Conservation (phyloP, 2,797 vertebrate genomes). For the Steatocranus sp. region DNA sequence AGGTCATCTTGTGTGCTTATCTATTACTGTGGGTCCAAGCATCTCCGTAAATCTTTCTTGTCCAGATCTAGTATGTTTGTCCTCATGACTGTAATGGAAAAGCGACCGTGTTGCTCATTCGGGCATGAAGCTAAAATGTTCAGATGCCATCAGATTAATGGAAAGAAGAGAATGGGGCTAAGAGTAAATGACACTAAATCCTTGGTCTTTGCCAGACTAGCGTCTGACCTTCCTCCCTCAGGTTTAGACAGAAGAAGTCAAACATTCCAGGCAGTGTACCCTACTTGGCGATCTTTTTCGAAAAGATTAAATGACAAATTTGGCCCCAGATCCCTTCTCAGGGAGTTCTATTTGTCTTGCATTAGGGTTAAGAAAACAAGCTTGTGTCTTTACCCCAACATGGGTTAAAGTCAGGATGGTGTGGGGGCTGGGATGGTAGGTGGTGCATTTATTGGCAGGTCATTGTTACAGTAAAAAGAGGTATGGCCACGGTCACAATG, state of each 20-base stretch:
- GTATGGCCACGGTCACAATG: conserved; percentile 39
- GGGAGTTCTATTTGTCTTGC: conserved; percentile 62
- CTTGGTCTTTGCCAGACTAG: conserved; percentile 59
- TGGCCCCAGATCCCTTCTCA: conserved; percentile 47
- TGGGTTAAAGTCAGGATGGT: conserved; percentile 22
- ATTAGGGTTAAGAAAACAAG: conserved; percentile 68
- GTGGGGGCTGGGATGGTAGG: neutral
- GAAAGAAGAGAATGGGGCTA: neutral
- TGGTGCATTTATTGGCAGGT: conserved; percentile 31
- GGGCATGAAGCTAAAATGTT: neutral
- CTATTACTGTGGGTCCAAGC: neutral
- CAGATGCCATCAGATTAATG: neutral
- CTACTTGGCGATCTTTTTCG: conserved; percentile 38
- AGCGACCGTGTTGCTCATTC: neutral
- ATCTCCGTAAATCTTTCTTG: neutral
- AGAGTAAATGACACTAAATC: conserved; percentile 57
- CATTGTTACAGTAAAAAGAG: conserved; percentile 63
- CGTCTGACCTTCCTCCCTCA: conserved; percentile 15
- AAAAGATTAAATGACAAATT: conserved; percentile 70
- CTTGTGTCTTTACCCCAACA: conserved; percentile 44
- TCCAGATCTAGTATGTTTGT: neutral
- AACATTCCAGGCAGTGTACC: conserved; percentile 57
- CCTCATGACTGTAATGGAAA: neutral
- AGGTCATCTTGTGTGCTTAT: neutral
- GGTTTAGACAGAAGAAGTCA: conserved; percentile 55